Percentiles rank a stretch among this genome's conserved stretches.
These are phyloP conservation scores for Neomicropteryx cornuta DNA, from an alignment of 1,140 invertebrate genomes.

Conservation along the genomic window DNA sequence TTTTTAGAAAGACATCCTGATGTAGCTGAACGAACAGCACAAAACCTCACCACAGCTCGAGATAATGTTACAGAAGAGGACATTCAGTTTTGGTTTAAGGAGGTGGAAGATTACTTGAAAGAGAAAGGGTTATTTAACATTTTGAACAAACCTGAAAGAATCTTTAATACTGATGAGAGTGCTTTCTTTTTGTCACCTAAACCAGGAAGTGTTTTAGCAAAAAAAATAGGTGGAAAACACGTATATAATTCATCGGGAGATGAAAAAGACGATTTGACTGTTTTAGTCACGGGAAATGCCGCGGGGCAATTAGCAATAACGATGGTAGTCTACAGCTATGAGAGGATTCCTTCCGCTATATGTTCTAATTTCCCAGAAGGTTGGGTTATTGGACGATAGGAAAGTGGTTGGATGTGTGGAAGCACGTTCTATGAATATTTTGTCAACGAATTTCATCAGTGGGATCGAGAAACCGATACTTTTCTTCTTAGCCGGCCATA, in stretches of 20 bases:
- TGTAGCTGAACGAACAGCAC: conserved; percentile 17
- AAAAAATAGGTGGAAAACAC: conserved; percentile 19
- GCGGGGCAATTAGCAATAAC: conserved; percentile 15
- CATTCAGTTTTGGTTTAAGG: conserved; percentile 21
- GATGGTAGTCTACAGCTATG: conserved; percentile 27
- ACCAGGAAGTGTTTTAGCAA: conserved; percentile 16
- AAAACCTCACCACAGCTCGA: conserved; percentile 22
- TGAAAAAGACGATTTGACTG: conserved; percentile 15
- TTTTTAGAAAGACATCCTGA: conserved; percentile 25
- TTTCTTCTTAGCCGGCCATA: conserved; percentile 23
- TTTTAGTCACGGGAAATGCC: too few relatives aligned
- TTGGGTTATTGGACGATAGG: conserved; percentile 24
- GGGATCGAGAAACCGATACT: conserved; percentile 21
- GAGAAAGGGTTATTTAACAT: conserved; percentile 15
- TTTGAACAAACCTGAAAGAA: conserved; percentile 18
- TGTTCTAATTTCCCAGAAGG: conserved; percentile 11
- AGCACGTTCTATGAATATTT: conserved; percentile 30
- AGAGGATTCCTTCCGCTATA: conserved; percentile 16
- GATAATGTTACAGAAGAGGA: conserved; percentile 19
- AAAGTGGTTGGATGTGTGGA: conserved; percentile 31
- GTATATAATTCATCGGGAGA: conserved; percentile 15
- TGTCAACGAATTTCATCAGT: conserved; percentile 20
- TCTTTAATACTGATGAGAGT: conserved; percentile 27
- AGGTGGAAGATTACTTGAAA: conserved; percentile 17
- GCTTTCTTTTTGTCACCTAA: conserved; percentile 22